Conservation (phyloP, 2,113 vertebrate species). For the Chaetops frenatus region DNA sequence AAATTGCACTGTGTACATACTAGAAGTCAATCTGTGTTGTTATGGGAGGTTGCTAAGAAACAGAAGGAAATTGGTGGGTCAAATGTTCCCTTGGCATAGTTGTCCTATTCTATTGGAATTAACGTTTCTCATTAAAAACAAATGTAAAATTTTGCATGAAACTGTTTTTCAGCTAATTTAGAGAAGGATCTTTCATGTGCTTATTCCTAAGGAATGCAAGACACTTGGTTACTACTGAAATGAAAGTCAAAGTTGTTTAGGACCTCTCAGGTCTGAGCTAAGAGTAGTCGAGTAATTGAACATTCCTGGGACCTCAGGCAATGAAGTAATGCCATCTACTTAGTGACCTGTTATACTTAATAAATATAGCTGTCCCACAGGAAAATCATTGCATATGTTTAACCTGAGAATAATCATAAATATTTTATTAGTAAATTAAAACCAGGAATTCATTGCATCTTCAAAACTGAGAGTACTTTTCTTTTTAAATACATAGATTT, state of each 20-base stretch:
- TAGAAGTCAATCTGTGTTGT: neutral
- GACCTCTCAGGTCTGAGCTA: neutral
- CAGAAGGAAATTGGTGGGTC: neutral
- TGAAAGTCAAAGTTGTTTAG: neutral
- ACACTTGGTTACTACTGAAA: neutral
- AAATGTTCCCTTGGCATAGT: neutral
- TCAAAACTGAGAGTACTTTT: neutral
- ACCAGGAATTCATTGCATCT: neutral
- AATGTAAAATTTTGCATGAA: neutral
- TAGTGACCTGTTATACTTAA: neutral
- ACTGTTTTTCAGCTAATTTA: neutral
- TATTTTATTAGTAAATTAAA: neutral
- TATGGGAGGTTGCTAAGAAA: neutral
- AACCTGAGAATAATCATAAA: neutral
- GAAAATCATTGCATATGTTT: neutral
- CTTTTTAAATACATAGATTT: neutral
- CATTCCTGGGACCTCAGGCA: neutral
- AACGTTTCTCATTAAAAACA: neutral
- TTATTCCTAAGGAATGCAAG: neutral
- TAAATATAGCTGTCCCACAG: neutral
- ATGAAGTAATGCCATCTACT: neutral
- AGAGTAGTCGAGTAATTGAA: neutral
- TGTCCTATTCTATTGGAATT: neutral
- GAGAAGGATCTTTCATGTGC: neutral
- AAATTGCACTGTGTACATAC: neutral